phyloP scores from a whole-genome alignment of 2,888 invertebrate genomes.

The Terebella lapidaria region DNA sequence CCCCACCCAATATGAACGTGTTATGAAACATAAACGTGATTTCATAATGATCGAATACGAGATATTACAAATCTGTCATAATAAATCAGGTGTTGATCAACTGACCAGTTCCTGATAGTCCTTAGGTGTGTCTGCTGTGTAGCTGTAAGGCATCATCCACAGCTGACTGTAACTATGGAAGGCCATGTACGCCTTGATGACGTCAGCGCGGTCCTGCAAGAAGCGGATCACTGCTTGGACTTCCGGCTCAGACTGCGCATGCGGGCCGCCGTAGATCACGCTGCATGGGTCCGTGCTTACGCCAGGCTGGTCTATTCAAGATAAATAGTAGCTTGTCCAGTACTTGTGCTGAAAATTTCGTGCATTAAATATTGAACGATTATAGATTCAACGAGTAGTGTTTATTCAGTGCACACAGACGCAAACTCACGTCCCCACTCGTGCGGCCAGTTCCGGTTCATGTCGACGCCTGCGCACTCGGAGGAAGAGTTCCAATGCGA shows the following conservation, averaged over 20 bases:
- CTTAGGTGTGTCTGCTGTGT: conserved; percentile 23
- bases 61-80: no score
- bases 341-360: no score
- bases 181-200: conserved; percentile 16
- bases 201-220: conserved; percentile 6
- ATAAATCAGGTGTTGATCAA: no score
- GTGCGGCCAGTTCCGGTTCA: conserved; percentile 23
- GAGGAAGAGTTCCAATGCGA: background rate
- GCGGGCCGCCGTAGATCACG: conserved; percentile 17
- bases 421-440: conserved; percentile 15
- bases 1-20: no score
- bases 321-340: no score
- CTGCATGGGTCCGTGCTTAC: conserved; percentile 11
- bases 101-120: conserved; percentile 32
- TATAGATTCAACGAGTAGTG: no score
- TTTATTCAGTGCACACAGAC: no score
- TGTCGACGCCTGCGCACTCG: conserved; percentile 22
- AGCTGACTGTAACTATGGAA: conserved; percentile 26
- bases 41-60: no score
- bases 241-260: conserved; percentile 24
- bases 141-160: conserved; percentile 26
- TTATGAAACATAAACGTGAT: no score
- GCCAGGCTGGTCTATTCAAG: background rate
- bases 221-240: conserved; percentile 12
- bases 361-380: no score